Evolutionary conservation across 2,888 invertebrate genomes (phyloP), one percentile per base, ranked within the genome.

Genomic region (Autographa pulchrina): DNA sequence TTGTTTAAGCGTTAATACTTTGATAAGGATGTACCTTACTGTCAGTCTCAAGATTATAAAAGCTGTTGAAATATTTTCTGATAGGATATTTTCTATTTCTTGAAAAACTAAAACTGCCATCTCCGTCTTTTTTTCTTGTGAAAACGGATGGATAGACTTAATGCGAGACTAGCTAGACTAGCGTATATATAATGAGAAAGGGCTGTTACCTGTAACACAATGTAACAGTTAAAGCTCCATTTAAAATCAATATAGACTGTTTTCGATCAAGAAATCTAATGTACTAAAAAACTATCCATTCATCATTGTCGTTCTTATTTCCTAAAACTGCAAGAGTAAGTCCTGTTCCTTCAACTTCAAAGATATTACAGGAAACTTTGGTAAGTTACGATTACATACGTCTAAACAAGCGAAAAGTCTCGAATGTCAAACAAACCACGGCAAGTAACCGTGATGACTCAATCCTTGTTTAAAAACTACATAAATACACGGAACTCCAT

Each of bases 401-500:
- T 66, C 56, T 64, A 16, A 59, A 58, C 56, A 41, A 60, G 58
- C 16, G 60, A 80, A 77, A 72, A 80, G 61, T 72, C 77, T 78
- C 77, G 35, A 66, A 64, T 78, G 68, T 68, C 77, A 78, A 72
- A 80, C 18, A 48, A n/a, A 58, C 71, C 35, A 67, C 20, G 59
- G 65, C 70, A 68, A 75, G 41, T 72, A 68, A 48, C 77, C 77
- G 56, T 73, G 74, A 84, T 71, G 72, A 70, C 79, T 84, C 85
- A 82, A 85, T 84, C 74, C 79, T 70, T 74, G 74, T 81, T 73
- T 66, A 68, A 72, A 78, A 81, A 81, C 78, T 77, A 75, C 80
- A 72, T 82, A 79, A 80, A 80, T 84, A 85, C 85, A 62, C 56
- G 65, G 81, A 85, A 84, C 72, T 81, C 75, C 83, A 85, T 84